phyloP scores from a whole-genome alignment of 2,888 invertebrate species.

The Cheilosia soror region DNA sequence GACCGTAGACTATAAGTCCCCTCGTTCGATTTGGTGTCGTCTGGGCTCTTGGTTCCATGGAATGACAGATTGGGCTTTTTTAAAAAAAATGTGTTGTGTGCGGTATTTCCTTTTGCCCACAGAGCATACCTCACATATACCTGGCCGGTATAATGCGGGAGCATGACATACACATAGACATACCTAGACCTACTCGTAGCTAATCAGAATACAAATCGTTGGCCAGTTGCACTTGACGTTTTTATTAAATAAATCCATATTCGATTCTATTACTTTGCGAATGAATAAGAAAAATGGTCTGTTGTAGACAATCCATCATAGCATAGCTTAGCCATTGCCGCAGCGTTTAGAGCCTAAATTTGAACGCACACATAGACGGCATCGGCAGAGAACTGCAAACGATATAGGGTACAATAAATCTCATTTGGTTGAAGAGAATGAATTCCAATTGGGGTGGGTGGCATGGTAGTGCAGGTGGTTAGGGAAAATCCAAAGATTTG shows the following conservation, averaged over 20 bases:
- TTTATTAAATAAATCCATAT: constrained; percentile 67
- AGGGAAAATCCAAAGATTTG: constrained; percentile 26
- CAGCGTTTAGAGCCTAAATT: constrained; percentile 43
- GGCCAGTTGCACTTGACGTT: constrained; percentile 68
- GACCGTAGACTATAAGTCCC: constrained; percentile 38
- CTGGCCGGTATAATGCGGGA: constrained; percentile 29
- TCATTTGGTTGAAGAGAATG: constrained; percentile 35
- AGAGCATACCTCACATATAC: constrained; percentile 18
- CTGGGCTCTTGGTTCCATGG: constrained; percentile 8
- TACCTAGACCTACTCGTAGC: neutral
- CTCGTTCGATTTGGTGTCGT: constrained; percentile 20
- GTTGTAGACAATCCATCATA: constrained; percentile 63
- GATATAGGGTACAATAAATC: constrained; percentile 44
- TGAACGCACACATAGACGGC: no score
- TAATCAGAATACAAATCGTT: constrained; percentile 69
- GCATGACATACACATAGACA: constrained; percentile 1
- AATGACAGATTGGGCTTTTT: constrained; percentile 60
- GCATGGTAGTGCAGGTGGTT: neutral
- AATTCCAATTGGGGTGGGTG: constrained; percentile 16
- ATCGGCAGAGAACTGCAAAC: no score
- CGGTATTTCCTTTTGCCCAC: constrained; percentile 19
- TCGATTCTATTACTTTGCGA: constrained; percentile 31
- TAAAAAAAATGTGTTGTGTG: constrained; percentile 45
- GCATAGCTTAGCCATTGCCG: constrained; percentile 25
- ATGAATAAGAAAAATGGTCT: constrained; percentile 57